These are phyloP conservation scores for Malurus alboscapulatus DNA, from an alignment of 2,113 vertebrate species.

Conservation along the genomic window DNA sequence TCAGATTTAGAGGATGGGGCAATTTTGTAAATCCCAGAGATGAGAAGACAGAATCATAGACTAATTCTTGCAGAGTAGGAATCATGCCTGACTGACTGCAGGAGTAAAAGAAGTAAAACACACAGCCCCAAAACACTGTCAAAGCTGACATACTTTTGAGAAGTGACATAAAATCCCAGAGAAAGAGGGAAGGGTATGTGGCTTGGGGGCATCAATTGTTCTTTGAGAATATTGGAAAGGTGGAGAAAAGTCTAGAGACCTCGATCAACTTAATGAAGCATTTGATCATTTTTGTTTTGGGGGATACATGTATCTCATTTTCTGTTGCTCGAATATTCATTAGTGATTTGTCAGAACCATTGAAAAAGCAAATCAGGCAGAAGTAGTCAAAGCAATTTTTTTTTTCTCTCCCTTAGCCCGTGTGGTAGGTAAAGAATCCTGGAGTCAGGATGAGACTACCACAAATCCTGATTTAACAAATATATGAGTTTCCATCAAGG, in stretches of 20 bases:
- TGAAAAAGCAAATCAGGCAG: background rate
- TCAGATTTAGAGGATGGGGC: background rate
- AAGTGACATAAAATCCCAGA: background rate
- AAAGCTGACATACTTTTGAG: constrained; percentile 5
- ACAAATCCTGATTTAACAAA: background rate
- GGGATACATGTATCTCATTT: background rate
- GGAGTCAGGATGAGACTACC: background rate
- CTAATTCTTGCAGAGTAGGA: background rate
- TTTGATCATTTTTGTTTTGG: background rate
- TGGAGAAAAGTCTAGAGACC: background rate
- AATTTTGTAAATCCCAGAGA: background rate
- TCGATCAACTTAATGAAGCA: background rate
- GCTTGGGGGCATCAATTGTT: background rate
- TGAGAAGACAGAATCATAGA: background rate
- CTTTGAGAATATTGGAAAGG: background rate
- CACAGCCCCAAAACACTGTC: background rate
- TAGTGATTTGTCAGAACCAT: background rate
- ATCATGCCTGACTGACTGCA: constrained; percentile 28
- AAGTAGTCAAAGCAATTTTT: background rate
- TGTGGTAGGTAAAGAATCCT: background rate
- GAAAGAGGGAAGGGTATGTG: background rate
- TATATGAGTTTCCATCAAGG: background rate
- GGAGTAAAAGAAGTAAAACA: constrained; percentile 1
- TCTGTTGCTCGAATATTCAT: background rate
- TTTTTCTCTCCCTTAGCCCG: background rate